Evolutionary conservation across 2,888 invertebrate species (phyloP), one percentile per base, ranked within the genome.

Genomic region (Parnassius mnemosyne): DNA sequence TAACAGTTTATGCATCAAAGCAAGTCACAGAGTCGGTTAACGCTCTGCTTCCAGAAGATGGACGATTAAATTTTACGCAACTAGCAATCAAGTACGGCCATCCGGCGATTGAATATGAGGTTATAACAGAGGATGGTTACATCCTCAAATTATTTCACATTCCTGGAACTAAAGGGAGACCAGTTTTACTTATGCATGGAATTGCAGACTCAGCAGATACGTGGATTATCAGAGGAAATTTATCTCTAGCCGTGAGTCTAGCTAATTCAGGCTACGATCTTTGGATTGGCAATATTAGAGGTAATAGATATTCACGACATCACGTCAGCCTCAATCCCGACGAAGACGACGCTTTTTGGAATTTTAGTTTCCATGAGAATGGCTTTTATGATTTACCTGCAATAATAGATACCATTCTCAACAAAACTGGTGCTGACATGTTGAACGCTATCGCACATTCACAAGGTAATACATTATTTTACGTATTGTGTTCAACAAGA

Each of bases 361-460:
- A 90, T 43, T 93, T 85, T 71, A 93, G 94, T 49, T 94, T 93
- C 86, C 94, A 96, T 75, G 95, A 96, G 78, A 94, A 94, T 78
- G 96, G 95, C 0, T 73, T 85, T 53, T 93, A 92, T 70, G 97
- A 97, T 78, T 64, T 96, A 1, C 95, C 96, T 9, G 93, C 95
- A 0, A 93, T 93, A 77, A 92, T 87, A 9, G 85, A 89, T 67
- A 80, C 79, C 57, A 72, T 88, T 12, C 65, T 84, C 1, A 58
- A 68, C 0, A 57, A 65, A 7, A 95, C 95, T 0, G 88, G 91
- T 2, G 83, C 90, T 49, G 68, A 89, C 0, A 84, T 93, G 62
- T 67, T 96, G 1, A 93, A 92, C 70, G 95, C 94, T 75, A 81
- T 94, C 9, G 96, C 95, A 1, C 95, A 96, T 76, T 96, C 95